These are phyloP conservation scores for Apaloderma vittatum DNA, from an alignment of 2,113 vertebrate genomes.

Conservation along the genomic window DNA sequence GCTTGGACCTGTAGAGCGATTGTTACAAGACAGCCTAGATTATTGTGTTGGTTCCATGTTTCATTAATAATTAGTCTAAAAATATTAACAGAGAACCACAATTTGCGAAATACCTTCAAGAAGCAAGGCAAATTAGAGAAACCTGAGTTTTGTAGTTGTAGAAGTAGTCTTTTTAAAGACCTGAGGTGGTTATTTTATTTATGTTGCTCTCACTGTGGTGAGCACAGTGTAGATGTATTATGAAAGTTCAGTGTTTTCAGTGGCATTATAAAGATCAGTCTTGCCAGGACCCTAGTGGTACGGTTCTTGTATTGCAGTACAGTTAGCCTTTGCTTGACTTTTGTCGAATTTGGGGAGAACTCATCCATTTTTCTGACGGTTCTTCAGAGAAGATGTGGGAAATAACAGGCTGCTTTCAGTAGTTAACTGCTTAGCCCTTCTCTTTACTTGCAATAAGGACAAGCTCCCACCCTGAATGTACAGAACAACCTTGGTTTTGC, in stretches of 20 bases:
- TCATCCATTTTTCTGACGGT: not conserved
- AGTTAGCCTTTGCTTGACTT: not conserved
- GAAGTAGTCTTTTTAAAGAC: not conserved
- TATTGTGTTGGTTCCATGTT: not conserved
- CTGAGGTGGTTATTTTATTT: not conserved
- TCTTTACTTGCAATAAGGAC: not conserved
- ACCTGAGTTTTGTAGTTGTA: not conserved
- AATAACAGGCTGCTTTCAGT: not conserved
- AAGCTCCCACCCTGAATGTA: not conserved
- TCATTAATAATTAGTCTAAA: not conserved
- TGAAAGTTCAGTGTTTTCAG: not conserved
- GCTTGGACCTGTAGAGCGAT: not conserved
- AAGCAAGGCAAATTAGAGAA: not conserved
- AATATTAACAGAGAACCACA: not conserved
- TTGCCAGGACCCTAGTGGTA: not conserved
- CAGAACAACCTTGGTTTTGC: fast-evolving
- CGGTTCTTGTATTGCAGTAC: not conserved
- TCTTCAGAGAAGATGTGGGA: not conserved
- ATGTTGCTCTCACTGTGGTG: not conserved
- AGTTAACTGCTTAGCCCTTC: not conserved
- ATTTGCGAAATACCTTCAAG: not conserved
- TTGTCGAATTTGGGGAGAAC: not conserved
- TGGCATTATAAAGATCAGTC: not conserved
- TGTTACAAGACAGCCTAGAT: not conserved
- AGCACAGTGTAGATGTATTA: not conserved